Evolutionary conservation across 2,888 invertebrate genomes (phyloP).

Genomic region (Corbicula japonica): DNA sequence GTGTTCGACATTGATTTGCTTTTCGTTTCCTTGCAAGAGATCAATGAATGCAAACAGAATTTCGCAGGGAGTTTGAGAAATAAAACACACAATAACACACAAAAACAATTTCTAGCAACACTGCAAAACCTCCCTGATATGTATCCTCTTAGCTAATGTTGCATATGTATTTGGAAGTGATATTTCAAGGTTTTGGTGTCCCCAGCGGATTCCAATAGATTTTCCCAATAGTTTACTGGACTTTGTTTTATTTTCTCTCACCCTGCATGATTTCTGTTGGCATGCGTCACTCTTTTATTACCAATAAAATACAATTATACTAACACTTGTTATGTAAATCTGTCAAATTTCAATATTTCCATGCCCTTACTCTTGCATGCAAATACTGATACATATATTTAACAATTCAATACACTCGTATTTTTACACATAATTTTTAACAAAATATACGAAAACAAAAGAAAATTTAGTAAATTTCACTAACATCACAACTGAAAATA

Average conservation of each 20-base stretch:
- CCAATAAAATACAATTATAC: background rate
- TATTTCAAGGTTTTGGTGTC: constrained; percentile 30
- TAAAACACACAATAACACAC: constrained; percentile 44
- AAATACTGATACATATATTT: constrained; percentile 23
- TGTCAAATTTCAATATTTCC: constrained; percentile 26
- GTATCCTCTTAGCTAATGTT: constrained; percentile 28
- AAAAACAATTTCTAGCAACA: constrained; percentile 48
- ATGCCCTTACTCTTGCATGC: constrained; percentile 19
- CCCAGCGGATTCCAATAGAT: constrained; percentile 1
- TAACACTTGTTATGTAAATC: no score
- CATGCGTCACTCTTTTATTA: constrained; percentile 41
- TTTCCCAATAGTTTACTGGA: constrained; percentile 54
- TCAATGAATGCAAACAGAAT: constrained; percentile 69
- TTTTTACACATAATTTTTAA: no score
- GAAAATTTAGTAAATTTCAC: no score
- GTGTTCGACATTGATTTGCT: constrained; percentile 15
- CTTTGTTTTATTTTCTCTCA: constrained; percentile 64
- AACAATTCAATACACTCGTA: no score
- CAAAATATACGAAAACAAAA: no score
- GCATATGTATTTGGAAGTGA: constrained; percentile 66
- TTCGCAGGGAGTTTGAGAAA: constrained; percentile 67
- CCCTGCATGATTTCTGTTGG: constrained; percentile 73
- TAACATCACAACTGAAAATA: no score
- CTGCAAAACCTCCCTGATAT: constrained; percentile 48
- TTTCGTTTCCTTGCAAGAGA: constrained; percentile 43